Base-by-base conservation (phyloP, 2,113 vertebrate species). In the Oryzias woworae region DNA sequence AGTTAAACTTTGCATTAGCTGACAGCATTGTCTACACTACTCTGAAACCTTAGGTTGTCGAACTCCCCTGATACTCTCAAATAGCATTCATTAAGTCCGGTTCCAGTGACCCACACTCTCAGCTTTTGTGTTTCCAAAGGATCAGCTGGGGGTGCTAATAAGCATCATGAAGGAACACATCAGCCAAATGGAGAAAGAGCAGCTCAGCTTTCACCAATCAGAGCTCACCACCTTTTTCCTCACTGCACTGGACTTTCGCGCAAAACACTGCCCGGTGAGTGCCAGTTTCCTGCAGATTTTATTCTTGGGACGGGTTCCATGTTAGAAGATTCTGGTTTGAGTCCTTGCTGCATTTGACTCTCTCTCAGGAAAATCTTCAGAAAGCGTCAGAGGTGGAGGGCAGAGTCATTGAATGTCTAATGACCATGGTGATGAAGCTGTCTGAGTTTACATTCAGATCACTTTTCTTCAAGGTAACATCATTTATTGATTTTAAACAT, bases 381-480 rank as follows among this genome's bases (percentile, higher is more conserved):
- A 91, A 90, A 75, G 82, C 96, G 3, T 85, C 90, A 14, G 90
- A 87, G 65, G 89, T 91, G 0, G 97, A 99, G 66, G 86, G 89
- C 49, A 68, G 20, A 7, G 89, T 97, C 75, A 93, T 98, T 48
- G 92, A 93, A 68, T 96, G 94, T 81, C 91, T 98, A 12, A 60
- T 97, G 42, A 85, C 87, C 71, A 95, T 99, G 97, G 90, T 99
- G 65, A 94, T 99, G 90, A 99, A 98, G 61, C 94, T 99, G 55
- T 98, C 97, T 0, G 97, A 99, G 75, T 91, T 95, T 71, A 95
- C 96, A 0, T 99, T 99, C 90, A 94, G 97, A 31, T 95, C 96
- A 1, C 87, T 98, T 13, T 98, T 99, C 90, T 99, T 99, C 81
- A 99, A 96, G 94, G 97, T 97, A 84, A 69, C 13, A 3, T 14